These are phyloP conservation scores for Aplochiton taeniatus DNA, from an alignment of 2,797 vertebrate species.

Conservation along the genomic window DNA sequence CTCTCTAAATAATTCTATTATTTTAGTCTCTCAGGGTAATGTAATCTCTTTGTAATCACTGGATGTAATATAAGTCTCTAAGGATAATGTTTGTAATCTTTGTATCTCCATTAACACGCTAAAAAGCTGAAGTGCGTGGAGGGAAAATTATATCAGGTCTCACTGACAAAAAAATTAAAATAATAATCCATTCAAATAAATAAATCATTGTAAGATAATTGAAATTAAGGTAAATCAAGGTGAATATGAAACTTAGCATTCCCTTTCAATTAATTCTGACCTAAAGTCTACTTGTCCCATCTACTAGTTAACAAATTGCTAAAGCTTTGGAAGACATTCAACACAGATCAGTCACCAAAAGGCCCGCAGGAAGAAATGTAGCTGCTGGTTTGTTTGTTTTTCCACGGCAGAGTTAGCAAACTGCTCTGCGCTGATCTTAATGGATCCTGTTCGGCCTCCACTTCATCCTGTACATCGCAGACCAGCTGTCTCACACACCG, in stretches of 20 bases:
- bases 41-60: too few relatives aligned
- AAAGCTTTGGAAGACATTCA: neutral
- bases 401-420: conserved; percentile 13
- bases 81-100: too few relatives aligned
- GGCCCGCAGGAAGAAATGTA: conserved; percentile 21
- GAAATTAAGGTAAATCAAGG: conserved; percentile 25
- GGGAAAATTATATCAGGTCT: conserved; percentile 18
- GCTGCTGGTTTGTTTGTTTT: conserved; percentile 14
- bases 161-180: conserved; percentile 17
- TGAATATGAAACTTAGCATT: conserved; percentile 40
- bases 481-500: conserved; percentile 65
- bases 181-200: conserved; percentile 52
- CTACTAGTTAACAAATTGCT: neutral
- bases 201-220: conserved; percentile 50
- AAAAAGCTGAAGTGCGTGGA: conserved; percentile 30
- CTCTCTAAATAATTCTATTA: too few relatives aligned
- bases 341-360: conserved; percentile 25
- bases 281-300: neutral
- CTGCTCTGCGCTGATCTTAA: conserved; percentile 19
- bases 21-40: too few relatives aligned
- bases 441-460: conserved; percentile 29
- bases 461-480: conserved; percentile 58
- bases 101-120: neutral
- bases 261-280: conserved; percentile 49
- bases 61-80: too few relatives aligned